Evolutionary conservation across 2,113 vertebrate species (phyloP).

Genomic region (Crotophaga sulcirostris): DNA sequence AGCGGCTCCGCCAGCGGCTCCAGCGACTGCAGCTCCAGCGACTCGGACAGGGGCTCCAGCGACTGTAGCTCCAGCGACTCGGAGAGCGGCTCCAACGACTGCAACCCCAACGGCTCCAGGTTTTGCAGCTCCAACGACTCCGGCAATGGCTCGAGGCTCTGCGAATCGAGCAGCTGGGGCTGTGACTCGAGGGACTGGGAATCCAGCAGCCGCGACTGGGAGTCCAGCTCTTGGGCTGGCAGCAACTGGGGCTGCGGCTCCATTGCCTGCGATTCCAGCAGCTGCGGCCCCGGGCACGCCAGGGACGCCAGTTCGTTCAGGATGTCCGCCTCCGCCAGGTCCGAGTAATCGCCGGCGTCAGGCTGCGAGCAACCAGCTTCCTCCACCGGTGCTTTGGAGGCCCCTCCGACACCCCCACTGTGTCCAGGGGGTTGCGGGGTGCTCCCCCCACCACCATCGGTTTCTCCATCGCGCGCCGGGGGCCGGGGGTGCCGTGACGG

Average conservation of each 20-base stretch:
- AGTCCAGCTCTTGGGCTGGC: conserved; percentile 74
- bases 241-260: conserved; percentile 74
- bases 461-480: conserved; percentile 25
- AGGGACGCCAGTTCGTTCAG: conserved; percentile 81
- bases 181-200: conserved; percentile 69
- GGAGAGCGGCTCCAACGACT: conserved; percentile 70
- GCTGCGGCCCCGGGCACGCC: conserved; percentile 77
- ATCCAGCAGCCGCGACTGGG: conserved; percentile 73
- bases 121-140: conserved; percentile 70
- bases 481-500: conserved; percentile 59
- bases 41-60: conserved; percentile 66
- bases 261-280: conserved; percentile 70
- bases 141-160: conserved; percentile 75
- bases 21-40: conserved; percentile 75
- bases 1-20: conserved; percentile 77
- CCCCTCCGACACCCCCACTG: neutral
- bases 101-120: conserved; percentile 63
- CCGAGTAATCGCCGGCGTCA: conserved; percentile 71
- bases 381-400: conserved; percentile 10
- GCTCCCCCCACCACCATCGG: conserved; percentile 48
- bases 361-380: conserved; percentile 68
- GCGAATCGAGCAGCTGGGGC: conserved; percentile 76
- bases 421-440: conserved; percentile 60
- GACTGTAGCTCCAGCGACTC: conserved; percentile 74
- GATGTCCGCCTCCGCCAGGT: conserved; percentile 79